Evolutionary conservation across 2,888 invertebrate genomes (phyloP).

Genomic region (Phalangium opilio): DNA sequence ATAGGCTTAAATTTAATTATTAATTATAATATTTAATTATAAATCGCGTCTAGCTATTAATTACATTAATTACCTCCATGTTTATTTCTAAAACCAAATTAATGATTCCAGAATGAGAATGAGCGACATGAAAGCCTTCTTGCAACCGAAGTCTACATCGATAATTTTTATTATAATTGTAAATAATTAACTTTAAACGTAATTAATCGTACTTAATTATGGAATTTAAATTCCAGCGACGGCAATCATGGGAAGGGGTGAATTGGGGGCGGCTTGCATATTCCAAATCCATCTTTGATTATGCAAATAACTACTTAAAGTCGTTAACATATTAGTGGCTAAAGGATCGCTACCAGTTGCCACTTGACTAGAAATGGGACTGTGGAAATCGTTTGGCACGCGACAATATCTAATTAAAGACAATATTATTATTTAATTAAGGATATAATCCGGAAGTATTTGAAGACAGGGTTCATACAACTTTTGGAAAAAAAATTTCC

Average conservation of each 20-base stretch:
- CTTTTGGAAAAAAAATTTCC: too few relatives aligned
- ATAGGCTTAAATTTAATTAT: too few relatives aligned
- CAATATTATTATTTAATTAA: too few relatives aligned
- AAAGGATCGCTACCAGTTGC: constrained; percentile 29
- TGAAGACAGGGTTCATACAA: too few relatives aligned
- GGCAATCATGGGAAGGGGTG: constrained; percentile 39
- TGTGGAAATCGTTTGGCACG: constrained; percentile 28
- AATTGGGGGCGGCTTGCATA: constrained; percentile 40
- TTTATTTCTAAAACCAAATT: constrained; percentile 52
- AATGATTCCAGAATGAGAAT: constrained; percentile 53
- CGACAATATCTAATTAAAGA: neutral
- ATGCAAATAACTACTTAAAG: constrained; percentile 50
- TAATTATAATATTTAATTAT: too few relatives aligned
- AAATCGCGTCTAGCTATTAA: too few relatives aligned
- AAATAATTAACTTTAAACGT: too few relatives aligned
- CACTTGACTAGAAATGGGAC: constrained; percentile 31
- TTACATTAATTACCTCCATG: constrained; percentile 36
- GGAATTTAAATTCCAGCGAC: constrained; percentile 49
- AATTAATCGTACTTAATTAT: constrained; percentile 51
- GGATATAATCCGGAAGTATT: too few relatives aligned
- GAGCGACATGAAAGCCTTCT: constrained; percentile 59
- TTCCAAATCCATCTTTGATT: constrained; percentile 61
- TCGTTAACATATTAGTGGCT: constrained; percentile 43
- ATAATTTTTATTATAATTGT: too few relatives aligned
- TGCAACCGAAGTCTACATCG: constrained; percentile 48